Base-by-base conservation (phyloP, 2,797 vertebrate species). In the Stomatorhinus walkeri region DNA sequence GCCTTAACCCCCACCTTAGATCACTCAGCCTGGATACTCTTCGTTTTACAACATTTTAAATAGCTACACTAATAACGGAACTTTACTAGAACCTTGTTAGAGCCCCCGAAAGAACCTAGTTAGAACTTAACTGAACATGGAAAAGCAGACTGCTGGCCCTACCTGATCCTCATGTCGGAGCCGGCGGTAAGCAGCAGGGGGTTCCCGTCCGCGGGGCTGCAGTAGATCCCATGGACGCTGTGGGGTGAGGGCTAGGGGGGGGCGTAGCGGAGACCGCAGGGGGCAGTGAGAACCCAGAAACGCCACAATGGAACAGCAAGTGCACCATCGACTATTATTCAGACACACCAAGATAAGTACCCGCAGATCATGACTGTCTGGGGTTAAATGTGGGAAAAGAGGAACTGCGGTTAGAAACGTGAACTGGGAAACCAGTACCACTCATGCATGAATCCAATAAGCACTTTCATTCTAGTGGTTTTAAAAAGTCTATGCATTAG, bases 151-250 rank as follows among this genome's bases (percentile, higher is more conserved):
- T 14, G 51, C 2, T 36, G 5, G 24, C 51, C 48, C 9, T 93
- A 99, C 98, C 98, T 98, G 94, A 99, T 98, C 94, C 98, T 98
- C 98, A 99, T 99, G 94, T 99, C 98, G 0, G 98, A 99, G 32
- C 98, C 98, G 61, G 98, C 98, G 14, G 98, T 99, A 89, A 99
- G 93, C 90, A 99, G 95, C 92, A 99, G 97, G n/a, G 98, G 98
- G 91, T 99, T 99, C 87, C 98, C 98, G 85, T 99, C 98, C 48
- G 98, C 98, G 10, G 98, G 97, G 89, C 98, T 99, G 90, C 97
- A 99, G 93, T 99, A 99, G 94, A 99, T 97, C 68, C 98, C 98
- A 0, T 99, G 97, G 49, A 99, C 97, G 88, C 98, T 99, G 92
- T 99, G 96, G 91, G 97, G 94, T 89, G 98, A 99, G 6, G 98